Evolutionary conservation across 1,140 invertebrate genomes (phyloP), one percentile per base, ranked within the genome.

Genomic region (Drosophila ogumai): DNA sequence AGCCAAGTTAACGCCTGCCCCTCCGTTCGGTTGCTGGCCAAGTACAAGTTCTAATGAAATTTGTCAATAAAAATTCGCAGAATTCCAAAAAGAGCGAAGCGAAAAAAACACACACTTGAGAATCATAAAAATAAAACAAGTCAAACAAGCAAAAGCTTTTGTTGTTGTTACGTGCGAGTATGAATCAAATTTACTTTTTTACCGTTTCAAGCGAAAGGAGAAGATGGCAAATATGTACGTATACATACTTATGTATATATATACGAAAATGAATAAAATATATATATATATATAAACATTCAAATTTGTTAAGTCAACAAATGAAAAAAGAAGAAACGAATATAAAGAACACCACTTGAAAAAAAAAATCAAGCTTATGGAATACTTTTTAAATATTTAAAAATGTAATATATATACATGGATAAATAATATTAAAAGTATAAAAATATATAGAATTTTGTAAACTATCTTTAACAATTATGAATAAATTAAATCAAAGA

Each of bases 131-230:
- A 75, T 43, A 75, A 75, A 75, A 74, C 72, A 34, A 63, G 41
- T 59, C 61, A 77, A 76, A 77, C 77, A 85, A 67, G 68, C 64
- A 75, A 75, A 75, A 52, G 46, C 44, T 54, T 60, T 58, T 47
- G 66, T 75, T 88, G 75, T 81, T 85, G 36, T 49, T 77, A 47
- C 65, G 34, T 47, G 28, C 36, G 28, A 61, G 61, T 58, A 72
- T 86, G 78, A 91, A 91, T 81, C 71, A 91, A 91, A 91, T 90
- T 91, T 91, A 91, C 88, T 90, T 91, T 91, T 91, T 91, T 91
- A 91, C 88, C 88, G 88, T 91, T 91, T 91, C 85, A 77, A 91
- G 88, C 88, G 88, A 91, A 91, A 91, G 88, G 88, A 91, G 82
- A 75, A 75, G 65, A 76, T 73, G 38, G 38, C 59, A 43, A 59